A percentile compares a stretch with the other conserved stretches of the same genome.
Evolutionary conservation across 92 coral and sea anemone genomes (phyloP).

Genomic region (Heteractis magnifica): DNA sequence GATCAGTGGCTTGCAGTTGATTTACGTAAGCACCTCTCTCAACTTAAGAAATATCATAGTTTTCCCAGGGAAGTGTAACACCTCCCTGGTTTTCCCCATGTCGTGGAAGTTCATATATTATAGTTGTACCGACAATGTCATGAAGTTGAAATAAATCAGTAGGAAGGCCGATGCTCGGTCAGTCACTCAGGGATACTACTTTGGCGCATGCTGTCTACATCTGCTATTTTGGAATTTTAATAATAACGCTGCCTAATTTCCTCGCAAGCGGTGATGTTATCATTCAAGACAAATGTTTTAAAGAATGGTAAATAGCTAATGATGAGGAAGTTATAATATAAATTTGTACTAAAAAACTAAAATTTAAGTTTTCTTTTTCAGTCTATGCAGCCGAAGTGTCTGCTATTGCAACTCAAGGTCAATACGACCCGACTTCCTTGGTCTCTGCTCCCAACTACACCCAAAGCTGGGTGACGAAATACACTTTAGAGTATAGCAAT

Average conservation of each 20-base stretch:
- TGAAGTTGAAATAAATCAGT: too few relatives aligned
- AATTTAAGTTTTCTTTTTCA: not conserved
- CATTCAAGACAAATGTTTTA: not conserved
- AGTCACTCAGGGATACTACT: too few relatives aligned
- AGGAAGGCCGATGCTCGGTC: too few relatives aligned
- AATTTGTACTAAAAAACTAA: not conserved
- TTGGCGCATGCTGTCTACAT: too few relatives aligned
- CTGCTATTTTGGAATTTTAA: too few relatives aligned
- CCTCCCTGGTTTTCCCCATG: too few relatives aligned
- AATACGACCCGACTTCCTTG: conserved; percentile 28
- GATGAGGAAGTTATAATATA: not conserved
- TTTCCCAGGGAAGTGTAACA: too few relatives aligned
- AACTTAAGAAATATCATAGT: too few relatives aligned
- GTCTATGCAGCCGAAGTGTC: conserved; percentile 33
- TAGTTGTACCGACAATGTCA: too few relatives aligned
- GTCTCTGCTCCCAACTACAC: not conserved
- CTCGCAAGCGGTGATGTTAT: not conserved
- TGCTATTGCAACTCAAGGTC: conserved; percentile 53
- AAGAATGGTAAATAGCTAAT: not conserved
- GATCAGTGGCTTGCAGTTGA: conserved; percentile 43
- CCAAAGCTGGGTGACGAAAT: conserved; percentile 41
- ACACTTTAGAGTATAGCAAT: conserved; percentile 39
- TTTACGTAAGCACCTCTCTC: conserved; percentile 32
- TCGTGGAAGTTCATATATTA: too few relatives aligned
- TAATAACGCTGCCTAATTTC: too few relatives aligned